phyloP scores from a whole-genome alignment of 1,140 invertebrate genomes.

The Drosophila busckii region DNA sequence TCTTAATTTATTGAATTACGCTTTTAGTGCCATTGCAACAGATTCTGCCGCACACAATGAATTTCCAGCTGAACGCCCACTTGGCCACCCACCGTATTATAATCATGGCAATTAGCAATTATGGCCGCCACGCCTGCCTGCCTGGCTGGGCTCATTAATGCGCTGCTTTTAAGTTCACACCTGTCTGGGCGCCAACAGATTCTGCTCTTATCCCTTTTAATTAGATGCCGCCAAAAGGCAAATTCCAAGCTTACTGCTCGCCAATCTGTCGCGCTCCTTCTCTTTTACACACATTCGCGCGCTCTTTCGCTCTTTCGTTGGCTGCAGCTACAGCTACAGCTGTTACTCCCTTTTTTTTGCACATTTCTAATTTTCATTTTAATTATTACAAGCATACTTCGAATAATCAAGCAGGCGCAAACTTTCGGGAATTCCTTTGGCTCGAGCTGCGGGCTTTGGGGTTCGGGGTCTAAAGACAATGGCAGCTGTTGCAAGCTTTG shows the following conservation, averaged over 20 bases:
- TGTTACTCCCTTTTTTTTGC: slow-evolving; percentile 29
- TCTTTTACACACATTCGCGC: neutral
- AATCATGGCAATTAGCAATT: slow-evolving; percentile 74
- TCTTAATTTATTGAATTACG: neutral
- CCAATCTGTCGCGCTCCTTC: slow-evolving; percentile 3
- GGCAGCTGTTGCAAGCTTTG: slow-evolving; percentile 55
- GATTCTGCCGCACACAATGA: too few species aligned
- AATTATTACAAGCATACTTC: slow-evolving; percentile 73
- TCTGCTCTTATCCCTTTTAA: slow-evolving; percentile 64
- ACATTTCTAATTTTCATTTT: slow-evolving; percentile 72
- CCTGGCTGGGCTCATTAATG: too few species aligned
- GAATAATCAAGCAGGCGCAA: slow-evolving; percentile 66
- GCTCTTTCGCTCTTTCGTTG: slow-evolving; percentile 18
- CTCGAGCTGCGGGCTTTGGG: neutral
- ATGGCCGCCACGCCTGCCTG: slow-evolving; percentile 21
- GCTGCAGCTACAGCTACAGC: slow-evolving; percentile 49
- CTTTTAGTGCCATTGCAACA: neutral
- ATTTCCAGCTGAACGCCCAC: slow-evolving; percentile 10
- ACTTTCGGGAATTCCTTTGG: slow-evolving; percentile 34
- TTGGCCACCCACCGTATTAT: slow-evolving; percentile 14
- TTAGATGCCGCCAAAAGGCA: slow-evolving; percentile 68
- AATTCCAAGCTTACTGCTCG: slow-evolving; percentile 46
- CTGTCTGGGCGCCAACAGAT: slow-evolving; percentile 48
- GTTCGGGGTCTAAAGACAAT: slow-evolving; percentile 9
- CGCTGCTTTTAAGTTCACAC: slow-evolving; percentile 57